Conservation (phyloP, 1,140 invertebrate genomes). For the Chymomyza costata region DNA sequence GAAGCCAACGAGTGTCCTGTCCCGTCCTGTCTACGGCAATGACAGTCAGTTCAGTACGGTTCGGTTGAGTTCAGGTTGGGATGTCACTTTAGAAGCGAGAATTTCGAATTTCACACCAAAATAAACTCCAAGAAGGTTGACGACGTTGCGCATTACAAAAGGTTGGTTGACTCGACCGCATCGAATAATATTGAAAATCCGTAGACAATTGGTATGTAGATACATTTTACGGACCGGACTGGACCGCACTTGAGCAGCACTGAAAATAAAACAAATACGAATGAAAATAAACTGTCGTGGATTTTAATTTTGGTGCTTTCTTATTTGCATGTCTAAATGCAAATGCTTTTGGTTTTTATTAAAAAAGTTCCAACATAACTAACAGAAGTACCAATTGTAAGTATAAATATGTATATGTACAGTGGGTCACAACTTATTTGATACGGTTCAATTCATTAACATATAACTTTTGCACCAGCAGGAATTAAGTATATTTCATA, state of each 20-base stretch:
- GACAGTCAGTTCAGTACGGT: constrained; percentile 34
- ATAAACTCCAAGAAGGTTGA: neutral
- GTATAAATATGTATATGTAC: too few relatives aligned
- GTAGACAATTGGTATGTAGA: constrained; percentile 70
- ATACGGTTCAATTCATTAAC: too few relatives aligned
- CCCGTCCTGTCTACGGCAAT: constrained; percentile 47
- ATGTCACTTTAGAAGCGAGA: neutral
- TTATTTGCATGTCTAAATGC: constrained; percentile 42
- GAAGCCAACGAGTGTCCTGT: constrained; percentile 32
- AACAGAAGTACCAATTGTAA: neutral
- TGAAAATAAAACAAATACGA: constrained; percentile 64
- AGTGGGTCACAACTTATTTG: too few relatives aligned
- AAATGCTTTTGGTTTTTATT: constrained; percentile 47
- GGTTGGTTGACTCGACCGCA: constrained; percentile 48
- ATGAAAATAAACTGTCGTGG: constrained; percentile 45
- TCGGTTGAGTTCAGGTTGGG: constrained; percentile 31
- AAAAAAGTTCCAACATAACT: constrained; percentile 47
- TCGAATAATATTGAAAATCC: constrained; percentile 71
- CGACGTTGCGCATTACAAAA: too few relatives aligned
- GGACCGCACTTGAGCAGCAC: constrained; percentile 61
- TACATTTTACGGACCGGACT: constrained; percentile 34
- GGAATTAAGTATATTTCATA: too few relatives aligned
- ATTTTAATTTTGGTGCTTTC: constrained; percentile 48
- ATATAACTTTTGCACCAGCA: too few relatives aligned
- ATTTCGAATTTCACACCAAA: constrained; percentile 11